A percentile compares a stretch with the other conserved stretches of the same genome.
These are phyloP conservation scores for Coryphaenoides rupestris DNA, from an alignment of 2,113 vertebrate species.

Conservation along the genomic window DNA sequence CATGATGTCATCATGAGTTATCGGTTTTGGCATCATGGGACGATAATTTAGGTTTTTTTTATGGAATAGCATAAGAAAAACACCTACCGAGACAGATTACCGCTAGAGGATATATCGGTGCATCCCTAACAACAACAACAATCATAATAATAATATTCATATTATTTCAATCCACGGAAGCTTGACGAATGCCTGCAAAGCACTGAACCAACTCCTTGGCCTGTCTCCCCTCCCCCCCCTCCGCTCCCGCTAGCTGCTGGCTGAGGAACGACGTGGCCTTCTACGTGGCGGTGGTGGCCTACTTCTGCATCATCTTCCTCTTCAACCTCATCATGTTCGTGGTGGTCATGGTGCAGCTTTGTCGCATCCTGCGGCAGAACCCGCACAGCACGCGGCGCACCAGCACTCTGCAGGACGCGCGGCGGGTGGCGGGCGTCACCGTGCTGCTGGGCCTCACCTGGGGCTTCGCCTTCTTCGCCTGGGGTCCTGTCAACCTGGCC, in stretches of 20 bases:
- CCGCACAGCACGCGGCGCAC: conserved; percentile 82
- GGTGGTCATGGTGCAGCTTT: conserved; percentile 91
- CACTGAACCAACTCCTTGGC: neutral
- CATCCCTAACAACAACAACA: no score
- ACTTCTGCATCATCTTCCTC: conserved; percentile 87
- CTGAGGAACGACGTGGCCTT: conserved; percentile 85
- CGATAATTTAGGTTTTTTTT: no score
- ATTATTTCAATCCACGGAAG: no score
- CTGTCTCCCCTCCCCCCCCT: no score
- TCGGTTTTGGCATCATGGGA: no score
- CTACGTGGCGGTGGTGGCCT: conserved; percentile 91
- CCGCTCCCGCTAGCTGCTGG: conserved; percentile 84
- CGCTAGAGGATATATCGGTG: no score
- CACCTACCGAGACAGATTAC: no score
- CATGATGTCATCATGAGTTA: no score
- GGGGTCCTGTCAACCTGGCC: conserved; percentile 80
- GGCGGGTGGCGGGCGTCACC: conserved; percentile 86
- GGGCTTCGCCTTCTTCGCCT: conserved; percentile 95
- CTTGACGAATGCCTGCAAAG: neutral
- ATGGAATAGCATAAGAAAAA: no score
- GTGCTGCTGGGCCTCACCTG: conserved; percentile 92
- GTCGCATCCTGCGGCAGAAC: conserved; percentile 88
- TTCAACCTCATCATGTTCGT: conserved; percentile 91
- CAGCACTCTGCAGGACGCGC: conserved; percentile 81
- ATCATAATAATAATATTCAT: no score